Base-by-base conservation (phyloP, 2,113 vertebrate species). In the Apistogramma diplotaenia region DNA sequence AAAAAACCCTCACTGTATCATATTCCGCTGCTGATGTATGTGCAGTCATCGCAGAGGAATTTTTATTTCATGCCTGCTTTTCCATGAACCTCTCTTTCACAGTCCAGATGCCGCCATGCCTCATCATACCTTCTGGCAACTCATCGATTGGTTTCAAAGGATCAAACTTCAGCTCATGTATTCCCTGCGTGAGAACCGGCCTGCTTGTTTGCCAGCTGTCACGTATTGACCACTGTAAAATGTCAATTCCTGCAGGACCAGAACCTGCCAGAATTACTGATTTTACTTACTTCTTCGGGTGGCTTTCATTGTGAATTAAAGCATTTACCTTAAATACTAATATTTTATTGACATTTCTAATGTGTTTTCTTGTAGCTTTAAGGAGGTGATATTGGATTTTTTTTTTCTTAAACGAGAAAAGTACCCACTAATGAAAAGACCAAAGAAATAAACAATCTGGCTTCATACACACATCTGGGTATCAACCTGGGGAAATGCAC, bases 91-190 rank as follows among this genome's bases (percentile, higher is more conserved):
- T 61, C 61, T 77, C 70, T 58, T 51, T 58, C 65, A 81, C 60
- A 78, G 53, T 76, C 75, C 60, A 43, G 53, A 49, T 35, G 49
- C 7, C 2, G 9, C 46, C 57, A 46, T 31, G 49, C 74, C 57
- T 76, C 72, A 23, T 53, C 12, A 11, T 67, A 75, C 33, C 87
- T 87, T 71, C 23, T 13, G 72, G 79, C 81, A 78, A 55, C 60
- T 78, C 75, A 89, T 88, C 83, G 86, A 91, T 91, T 86, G 61
- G 72, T 85, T 85, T 87, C 18, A 3, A 79, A 79, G 80, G 74
- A 86, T 92, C 78, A 83, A 81, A 65, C 55, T 31, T 74, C 37
- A 73, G 60, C 59, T 82, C 53, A 9, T 86, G 83, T 80, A 86
- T 81, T 77, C 27, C 4, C 59, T 40, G n/a, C 31, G 19, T 83